Conservation (phyloP, 1,140 invertebrate genomes). For the Drusus annulatus region DNA sequence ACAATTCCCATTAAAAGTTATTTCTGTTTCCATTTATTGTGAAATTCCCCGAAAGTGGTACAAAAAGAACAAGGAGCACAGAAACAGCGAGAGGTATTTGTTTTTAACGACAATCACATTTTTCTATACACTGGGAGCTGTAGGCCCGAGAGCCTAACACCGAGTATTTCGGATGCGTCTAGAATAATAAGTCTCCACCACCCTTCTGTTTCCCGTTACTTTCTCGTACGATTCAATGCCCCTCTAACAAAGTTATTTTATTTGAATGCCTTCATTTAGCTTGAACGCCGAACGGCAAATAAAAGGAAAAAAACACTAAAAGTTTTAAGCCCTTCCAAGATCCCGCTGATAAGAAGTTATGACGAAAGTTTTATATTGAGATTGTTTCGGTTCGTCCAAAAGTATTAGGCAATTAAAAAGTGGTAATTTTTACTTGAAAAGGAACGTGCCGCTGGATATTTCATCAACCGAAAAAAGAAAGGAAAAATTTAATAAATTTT, state of each 20-base stretch:
- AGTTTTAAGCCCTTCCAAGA: slow-evolving; percentile 39
- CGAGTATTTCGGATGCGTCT: slow-evolving; percentile 38
- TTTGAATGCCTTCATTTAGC: slow-evolving; percentile 56
- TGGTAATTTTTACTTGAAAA: slow-evolving; percentile 19
- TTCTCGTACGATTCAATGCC: slow-evolving; percentile 49
- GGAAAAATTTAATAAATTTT: too few relatives aligned
- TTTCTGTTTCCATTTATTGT: slow-evolving; percentile 33
- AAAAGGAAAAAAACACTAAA: slow-evolving; percentile 40
- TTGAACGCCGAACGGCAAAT: slow-evolving; percentile 42
- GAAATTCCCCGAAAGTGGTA: slow-evolving; percentile 1
- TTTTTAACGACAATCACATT: slow-evolving; percentile 46
- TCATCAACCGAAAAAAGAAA: not conserved
- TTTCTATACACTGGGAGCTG: slow-evolving; percentile 40
- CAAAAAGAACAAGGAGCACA: slow-evolving; percentile 33
- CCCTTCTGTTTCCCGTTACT: slow-evolving; percentile 41
- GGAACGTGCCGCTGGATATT: slow-evolving; percentile 8
- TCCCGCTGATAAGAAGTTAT: slow-evolving; percentile 45
- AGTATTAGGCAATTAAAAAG: slow-evolving; percentile 37
- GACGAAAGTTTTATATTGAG: slow-evolving; percentile 43
- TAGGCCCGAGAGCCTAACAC: slow-evolving; percentile 44
- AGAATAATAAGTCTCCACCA: slow-evolving; percentile 46
- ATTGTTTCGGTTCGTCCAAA: slow-evolving; percentile 28
- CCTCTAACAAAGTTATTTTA: slow-evolving; percentile 54
- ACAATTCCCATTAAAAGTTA: slow-evolving; percentile 39
- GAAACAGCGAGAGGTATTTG: slow-evolving; percentile 29